phyloP scores from a whole-genome alignment of 2,888 invertebrate genomes.

The Enchytraeus crypticus region DNA sequence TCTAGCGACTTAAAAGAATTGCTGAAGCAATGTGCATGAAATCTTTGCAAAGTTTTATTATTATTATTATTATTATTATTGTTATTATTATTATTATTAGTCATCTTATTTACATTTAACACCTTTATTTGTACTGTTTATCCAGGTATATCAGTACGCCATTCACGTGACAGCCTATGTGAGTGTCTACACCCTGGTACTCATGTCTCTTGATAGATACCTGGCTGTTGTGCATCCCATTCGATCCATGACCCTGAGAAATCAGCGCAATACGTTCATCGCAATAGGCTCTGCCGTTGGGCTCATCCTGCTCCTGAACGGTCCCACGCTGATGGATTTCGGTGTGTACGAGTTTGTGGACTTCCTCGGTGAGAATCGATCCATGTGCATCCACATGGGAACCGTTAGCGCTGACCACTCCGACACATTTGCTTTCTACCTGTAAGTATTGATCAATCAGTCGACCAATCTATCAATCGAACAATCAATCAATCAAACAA shows the following conservation, averaged over 20 bases:
- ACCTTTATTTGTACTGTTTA: no score
- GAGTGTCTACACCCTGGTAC: slow-evolving; percentile 81
- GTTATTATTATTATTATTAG: no score
- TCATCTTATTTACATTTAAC: no score
- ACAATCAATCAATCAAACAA: no score
- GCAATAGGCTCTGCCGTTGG: slow-evolving; percentile 1
- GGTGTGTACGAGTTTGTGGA: neutral
- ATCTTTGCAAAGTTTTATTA: no score
- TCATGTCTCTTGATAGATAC: slow-evolving; percentile 83
- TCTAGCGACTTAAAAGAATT: no score
- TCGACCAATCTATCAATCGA: no score
- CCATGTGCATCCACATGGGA: slow-evolving; percentile 33
- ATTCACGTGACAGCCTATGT: slow-evolving; percentile 86
- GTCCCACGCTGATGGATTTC: slow-evolving; percentile 1
- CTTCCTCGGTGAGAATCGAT: slow-evolving; percentile 30
- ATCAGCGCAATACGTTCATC: slow-evolving; percentile 9
- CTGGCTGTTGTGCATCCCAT: slow-evolving; percentile 89
- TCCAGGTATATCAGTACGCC: slow-evolving; percentile 70
- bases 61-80: no score
- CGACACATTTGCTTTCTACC: neutral
- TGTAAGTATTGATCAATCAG: neutral
- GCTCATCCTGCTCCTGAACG: slow-evolving; percentile 3
- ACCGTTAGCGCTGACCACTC: neutral
- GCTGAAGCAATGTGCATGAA: no score
- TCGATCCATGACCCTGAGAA: slow-evolving; percentile 59